Evolutionary conservation across 2,113 vertebrate species (phyloP).

Genomic region (Odocoileus virginianus): DNA sequence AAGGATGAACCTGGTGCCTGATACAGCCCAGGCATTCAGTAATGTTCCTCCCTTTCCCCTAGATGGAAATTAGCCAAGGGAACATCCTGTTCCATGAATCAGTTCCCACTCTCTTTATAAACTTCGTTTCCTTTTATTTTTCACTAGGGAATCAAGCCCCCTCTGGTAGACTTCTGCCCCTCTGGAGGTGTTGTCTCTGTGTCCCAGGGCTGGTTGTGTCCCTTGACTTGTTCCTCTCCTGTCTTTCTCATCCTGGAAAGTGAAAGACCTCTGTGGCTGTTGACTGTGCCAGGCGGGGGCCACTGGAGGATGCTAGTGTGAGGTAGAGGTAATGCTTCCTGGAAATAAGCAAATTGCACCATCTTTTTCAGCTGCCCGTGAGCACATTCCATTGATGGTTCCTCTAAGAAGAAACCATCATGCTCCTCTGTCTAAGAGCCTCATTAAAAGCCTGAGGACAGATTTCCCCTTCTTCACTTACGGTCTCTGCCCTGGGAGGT

Average conservation of each 20-base stretch:
- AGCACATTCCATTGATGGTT: background rate
- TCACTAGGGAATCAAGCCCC: background rate
- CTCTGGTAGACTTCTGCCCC: background rate
- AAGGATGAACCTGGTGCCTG: background rate
- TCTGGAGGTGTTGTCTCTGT: background rate
- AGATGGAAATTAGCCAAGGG: conserved; percentile 2
- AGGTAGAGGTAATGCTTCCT: background rate
- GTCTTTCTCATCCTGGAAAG: background rate
- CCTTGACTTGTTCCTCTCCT: background rate
- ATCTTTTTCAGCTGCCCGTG: background rate
- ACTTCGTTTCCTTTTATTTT: background rate
- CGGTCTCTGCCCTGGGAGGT: background rate
- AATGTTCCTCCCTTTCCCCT: background rate
- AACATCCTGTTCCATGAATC: background rate
- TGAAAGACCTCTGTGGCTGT: background rate
- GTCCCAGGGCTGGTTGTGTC: background rate
- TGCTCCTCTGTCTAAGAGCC: background rate
- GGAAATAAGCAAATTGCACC: background rate
- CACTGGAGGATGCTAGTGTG: background rate
- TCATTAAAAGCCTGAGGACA: background rate
- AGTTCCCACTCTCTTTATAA: background rate
- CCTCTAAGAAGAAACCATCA: background rate
- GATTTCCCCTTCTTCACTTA: background rate
- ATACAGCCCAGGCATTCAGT: background rate
- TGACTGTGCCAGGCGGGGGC: background rate